These are phyloP conservation scores for Sorex araneus DNA, from an alignment of 2,113 vertebrate species.

Conservation along the genomic window DNA sequence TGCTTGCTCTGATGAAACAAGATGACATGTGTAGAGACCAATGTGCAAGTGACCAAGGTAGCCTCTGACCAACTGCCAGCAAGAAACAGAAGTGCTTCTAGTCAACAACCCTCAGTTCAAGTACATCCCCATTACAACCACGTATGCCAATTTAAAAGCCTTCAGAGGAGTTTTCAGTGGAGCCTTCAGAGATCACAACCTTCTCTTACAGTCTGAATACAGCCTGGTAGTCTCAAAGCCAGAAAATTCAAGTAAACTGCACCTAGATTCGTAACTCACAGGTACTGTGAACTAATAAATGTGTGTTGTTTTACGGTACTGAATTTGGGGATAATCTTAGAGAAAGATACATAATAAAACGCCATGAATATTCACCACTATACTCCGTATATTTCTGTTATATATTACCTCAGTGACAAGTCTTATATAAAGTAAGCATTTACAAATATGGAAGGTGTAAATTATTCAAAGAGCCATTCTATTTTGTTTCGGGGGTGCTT, in stretches of 20 bases:
- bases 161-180: not conserved
- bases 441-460: slow-evolving; percentile 53
- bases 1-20: slow-evolving; percentile 23
- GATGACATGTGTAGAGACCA: not conserved
- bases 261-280: slow-evolving; percentile 24
- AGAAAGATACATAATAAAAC: slow-evolving; percentile 57
- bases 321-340: slow-evolving; percentile 47
- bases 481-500: too few species aligned
- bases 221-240: not conserved
- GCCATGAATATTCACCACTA: not conserved
- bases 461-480: too few species aligned
- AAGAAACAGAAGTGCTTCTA: slow-evolving; percentile 18
- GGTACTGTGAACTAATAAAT: not conserved
- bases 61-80: not conserved
- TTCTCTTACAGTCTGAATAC: not conserved
- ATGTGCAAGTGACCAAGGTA: not conserved
- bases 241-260: not conserved
- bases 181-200: slow-evolving; percentile 13
- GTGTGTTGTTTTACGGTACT: slow-evolving; percentile 42
- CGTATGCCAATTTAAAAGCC: slow-evolving; percentile 7
- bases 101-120: not conserved
- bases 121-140: not conserved
- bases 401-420: not conserved
- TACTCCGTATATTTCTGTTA: not conserved
- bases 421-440: slow-evolving; percentile 58